Conservation (phyloP, 1,140 invertebrate species). For the Patella vulgata region DNA sequence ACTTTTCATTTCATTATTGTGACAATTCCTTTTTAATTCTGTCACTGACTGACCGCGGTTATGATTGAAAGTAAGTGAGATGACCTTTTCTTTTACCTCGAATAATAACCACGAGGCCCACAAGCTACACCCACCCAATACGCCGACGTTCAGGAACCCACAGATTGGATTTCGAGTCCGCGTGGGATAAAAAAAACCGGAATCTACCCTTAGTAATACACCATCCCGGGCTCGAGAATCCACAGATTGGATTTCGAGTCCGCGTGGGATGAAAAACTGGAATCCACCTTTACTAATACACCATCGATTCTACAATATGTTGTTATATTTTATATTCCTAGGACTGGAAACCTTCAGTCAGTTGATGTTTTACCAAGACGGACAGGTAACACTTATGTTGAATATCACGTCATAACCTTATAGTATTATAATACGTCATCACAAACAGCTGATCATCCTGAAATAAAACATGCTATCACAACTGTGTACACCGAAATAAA, state of each 20-base stretch:
- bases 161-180: neutral
- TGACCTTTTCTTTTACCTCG: too few relatives aligned
- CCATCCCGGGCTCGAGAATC: neutral
- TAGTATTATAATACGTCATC: too few relatives aligned
- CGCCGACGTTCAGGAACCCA: constrained; percentile 6
- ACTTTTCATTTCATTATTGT: neutral
- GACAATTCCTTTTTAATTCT: neutral
- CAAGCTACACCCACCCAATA: too few relatives aligned
- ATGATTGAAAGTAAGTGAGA: too few relatives aligned
- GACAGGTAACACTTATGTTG: too few relatives aligned
- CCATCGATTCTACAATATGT: neutral
- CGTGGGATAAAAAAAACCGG: neutral
- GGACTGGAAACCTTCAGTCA: constrained; percentile 47
- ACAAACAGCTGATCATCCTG: neutral
- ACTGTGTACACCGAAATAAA: neutral
- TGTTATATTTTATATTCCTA: constrained; percentile 12
- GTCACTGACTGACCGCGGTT: too few relatives aligned
- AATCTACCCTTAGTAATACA: too few relatives aligned
- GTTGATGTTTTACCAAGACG: constrained; percentile 19
- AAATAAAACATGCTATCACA: neutral
- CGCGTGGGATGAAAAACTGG: neutral
- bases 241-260: neutral
- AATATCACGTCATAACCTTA: too few relatives aligned
- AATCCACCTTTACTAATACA: neutral
- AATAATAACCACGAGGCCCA: too few relatives aligned